Base-by-base conservation (phyloP, 1,140 invertebrate species). In the Lepidurus packardi region DNA sequence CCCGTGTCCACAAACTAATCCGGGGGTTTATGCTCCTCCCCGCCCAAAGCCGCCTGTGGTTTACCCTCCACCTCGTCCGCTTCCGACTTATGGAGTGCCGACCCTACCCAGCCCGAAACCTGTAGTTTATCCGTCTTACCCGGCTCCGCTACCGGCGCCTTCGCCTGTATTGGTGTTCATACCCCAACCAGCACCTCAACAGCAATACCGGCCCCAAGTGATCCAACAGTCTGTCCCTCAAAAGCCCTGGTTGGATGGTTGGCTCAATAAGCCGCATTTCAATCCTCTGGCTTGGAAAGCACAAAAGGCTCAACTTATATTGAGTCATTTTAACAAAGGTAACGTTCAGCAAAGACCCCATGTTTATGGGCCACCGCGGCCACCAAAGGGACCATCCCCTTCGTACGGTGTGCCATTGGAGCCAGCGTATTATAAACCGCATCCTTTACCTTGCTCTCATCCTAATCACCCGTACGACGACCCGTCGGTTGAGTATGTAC, bases 201-300 rank as follows among this genome's bases (percentile, higher is more conserved):
- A 65, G 13, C 53, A 65, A 65, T 16, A 65, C 53, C 53, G 53
- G 53, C 53, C 53, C 21, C 53, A 13, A 7, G 53, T 65, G 53
- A 21, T n/a, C 53, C 53, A 34, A 34, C 34, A 34, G 34, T 34
- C 34, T 4, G 3, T 34, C 34, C 34, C 34, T 34, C 34, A 65
- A 65, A 65, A 65, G 53, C 53, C 53, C 8, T 65, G 53, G 53
- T 65, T 65, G 53, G 53, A 65, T 21, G 53, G 16, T 65, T 65
- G 53, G 53, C n/a, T 65, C 53, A 21, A 65, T 21, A 65, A 65
- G 21, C 53, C 53, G 4, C 53, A 65, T 65, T 65, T 65, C 13
- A 65, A 65, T 21, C 53, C 53, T 21, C 53, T 65, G 7, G 53
- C 53, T 16, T 65, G 53, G 53, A 65, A 65, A 65, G 53, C 53